These are phyloP conservation scores for Mesorhabditis sp. DNA, from an alignment of 2,888 invertebrate species.

Conservation along the genomic window DNA sequence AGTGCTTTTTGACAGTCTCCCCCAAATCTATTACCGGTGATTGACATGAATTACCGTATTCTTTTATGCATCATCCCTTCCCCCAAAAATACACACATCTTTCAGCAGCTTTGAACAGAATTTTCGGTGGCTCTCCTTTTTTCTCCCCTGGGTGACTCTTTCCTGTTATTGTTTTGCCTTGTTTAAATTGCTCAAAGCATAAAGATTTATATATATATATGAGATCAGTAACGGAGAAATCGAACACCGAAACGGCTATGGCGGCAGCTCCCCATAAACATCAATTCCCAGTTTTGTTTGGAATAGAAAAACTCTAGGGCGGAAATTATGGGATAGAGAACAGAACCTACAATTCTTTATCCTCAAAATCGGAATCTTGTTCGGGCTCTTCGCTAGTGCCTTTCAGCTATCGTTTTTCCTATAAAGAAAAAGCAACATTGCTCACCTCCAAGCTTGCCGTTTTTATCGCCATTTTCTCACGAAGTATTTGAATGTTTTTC, in stretches of 20 bases:
- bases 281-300: not conserved
- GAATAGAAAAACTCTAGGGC: not conserved
- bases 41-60: too few relatives aligned
- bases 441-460: too few relatives aligned
- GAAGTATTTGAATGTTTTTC: too few relatives aligned
- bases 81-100: not conserved
- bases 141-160: not conserved
- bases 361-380: not conserved
- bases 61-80: too few relatives aligned
- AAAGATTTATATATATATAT: not conserved
- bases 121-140: not conserved
- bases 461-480: too few relatives aligned
- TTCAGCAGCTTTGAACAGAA: not conserved
- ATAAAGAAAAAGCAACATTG: too few relatives aligned
- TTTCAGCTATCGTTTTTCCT: too few relatives aligned
- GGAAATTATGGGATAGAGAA: not conserved
- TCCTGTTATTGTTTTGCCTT: not conserved
- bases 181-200: not conserved
- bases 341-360: not conserved
- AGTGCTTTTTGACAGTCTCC: too few relatives aligned
- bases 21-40: too few relatives aligned
- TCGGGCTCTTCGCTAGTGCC: not conserved
- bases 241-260: not conserved
- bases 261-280: not conserved
- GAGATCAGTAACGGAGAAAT: not conserved